Percentiles rank a stretch among this genome's conserved stretches.
These are phyloP conservation scores for Thyatira batis DNA, from an alignment of 2,888 invertebrate genomes.

Conservation along the genomic window DNA sequence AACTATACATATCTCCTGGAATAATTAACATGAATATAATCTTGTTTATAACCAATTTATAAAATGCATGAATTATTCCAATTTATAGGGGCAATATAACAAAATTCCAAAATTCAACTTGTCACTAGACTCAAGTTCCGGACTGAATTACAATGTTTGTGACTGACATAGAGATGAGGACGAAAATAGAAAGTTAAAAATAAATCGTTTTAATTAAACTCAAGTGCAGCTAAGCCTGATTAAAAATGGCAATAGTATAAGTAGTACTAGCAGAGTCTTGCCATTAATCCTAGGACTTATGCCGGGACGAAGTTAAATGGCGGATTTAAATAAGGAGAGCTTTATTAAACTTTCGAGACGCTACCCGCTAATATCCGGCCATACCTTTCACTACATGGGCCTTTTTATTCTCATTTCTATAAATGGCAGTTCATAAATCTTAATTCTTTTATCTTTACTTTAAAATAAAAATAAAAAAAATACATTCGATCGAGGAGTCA, in stretches of 20 bases:
- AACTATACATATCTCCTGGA: no score
- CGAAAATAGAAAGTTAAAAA: not conserved
- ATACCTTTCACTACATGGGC: constrained; percentile 17
- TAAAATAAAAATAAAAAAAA: no score
- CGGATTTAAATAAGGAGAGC: constrained; percentile 56
- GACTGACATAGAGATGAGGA: not conserved
- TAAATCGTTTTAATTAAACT: constrained; percentile 36
- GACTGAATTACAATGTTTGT: not conserved
- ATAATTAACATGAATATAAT: no score
- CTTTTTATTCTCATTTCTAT: constrained; percentile 7
- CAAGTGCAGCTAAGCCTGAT: constrained; percentile 44
- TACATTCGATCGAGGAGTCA: not conserved
- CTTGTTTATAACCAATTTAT: no score
- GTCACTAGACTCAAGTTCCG: not conserved
- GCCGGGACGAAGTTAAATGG: constrained; percentile 64
- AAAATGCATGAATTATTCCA: no score
- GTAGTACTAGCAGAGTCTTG: constrained; percentile 42
- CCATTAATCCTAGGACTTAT: constrained; percentile 63
- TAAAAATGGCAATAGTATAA: constrained; percentile 51
- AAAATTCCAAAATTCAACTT: not conserved
- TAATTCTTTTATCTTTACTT: no score
- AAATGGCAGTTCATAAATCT: not conserved
- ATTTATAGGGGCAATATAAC: no score
- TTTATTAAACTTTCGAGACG: constrained; percentile 56
- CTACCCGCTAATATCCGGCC: constrained; percentile 36